phyloP scores from a whole-genome alignment of 2,113 vertebrate genomes.

The Trichechus manatus region DNA sequence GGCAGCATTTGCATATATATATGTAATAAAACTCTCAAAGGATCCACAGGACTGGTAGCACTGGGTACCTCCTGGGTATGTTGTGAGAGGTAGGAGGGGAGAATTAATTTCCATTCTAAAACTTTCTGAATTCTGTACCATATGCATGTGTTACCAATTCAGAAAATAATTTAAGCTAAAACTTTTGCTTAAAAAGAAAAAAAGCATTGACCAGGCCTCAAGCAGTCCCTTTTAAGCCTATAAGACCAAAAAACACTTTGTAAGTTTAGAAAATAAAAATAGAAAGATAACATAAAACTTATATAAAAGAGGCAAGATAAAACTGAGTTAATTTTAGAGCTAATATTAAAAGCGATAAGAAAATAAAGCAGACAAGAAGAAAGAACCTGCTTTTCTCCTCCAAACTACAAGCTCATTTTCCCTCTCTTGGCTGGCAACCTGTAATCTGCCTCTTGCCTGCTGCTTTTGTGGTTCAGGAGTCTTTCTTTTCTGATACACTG shows the following conservation, averaged over 20 bases:
- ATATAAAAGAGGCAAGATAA: background rate
- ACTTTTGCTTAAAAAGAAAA: background rate
- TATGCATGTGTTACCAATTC: background rate
- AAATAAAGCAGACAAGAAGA: background rate
- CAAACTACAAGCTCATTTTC: too few relatives aligned
- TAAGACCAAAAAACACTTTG: background rate
- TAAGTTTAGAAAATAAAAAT: background rate
- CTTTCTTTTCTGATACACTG: background rate
- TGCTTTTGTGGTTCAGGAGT: background rate
- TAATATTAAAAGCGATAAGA: background rate
- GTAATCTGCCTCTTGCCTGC: background rate
- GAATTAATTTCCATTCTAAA: background rate
- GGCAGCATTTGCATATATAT: background rate
- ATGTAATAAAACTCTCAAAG: too few relatives aligned
- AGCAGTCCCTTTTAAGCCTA: background rate
- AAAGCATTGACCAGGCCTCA: background rate
- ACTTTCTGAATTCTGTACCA: background rate
- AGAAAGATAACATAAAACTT: background rate
- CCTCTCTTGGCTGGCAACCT: background rate
- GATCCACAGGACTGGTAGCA: background rate
- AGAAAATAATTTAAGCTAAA: background rate
- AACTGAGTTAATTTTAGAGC: background rate
- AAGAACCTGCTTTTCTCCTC: background rate
- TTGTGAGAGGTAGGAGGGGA: background rate
- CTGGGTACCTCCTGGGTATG: background rate